A percentile compares a stretch with the other conserved stretches of the same genome.
Evolutionary conservation across 2,797 vertebrate genomes (phyloP).

Genomic region (Mus spretus): DNA sequence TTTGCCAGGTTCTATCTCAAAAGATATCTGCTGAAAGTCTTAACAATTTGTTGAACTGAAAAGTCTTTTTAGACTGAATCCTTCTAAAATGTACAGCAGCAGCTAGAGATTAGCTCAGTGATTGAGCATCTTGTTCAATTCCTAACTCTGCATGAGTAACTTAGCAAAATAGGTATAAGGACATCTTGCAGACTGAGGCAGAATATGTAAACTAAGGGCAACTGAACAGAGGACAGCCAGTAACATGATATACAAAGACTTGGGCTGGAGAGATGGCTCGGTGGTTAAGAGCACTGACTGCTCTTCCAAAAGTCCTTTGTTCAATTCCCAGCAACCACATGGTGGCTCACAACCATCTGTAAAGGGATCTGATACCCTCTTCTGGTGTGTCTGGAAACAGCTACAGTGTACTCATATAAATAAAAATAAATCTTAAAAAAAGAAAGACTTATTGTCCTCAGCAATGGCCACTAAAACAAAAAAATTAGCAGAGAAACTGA

Average conservation of each 20-base stretch:
- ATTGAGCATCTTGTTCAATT: neutral
- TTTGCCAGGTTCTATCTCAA: neutral
- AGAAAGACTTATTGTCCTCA: neutral
- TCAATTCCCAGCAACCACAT: too few relatives aligned
- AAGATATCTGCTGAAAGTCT: neutral
- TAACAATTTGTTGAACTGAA: neutral
- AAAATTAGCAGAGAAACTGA: neutral
- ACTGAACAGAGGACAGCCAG: neutral
- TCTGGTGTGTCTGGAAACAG: too few relatives aligned
- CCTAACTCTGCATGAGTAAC: neutral
- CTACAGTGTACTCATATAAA: too few relatives aligned
- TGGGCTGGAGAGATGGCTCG: too few relatives aligned
- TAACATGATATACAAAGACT: neutral
- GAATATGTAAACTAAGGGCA: neutral
- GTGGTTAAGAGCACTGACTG: too few relatives aligned
- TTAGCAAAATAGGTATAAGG: neutral
- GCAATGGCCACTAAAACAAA: neutral
- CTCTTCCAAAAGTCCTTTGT: too few relatives aligned
- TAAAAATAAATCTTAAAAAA: too few relatives aligned
- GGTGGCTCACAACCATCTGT: too few relatives aligned
- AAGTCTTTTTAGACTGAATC: constrained; percentile 26
- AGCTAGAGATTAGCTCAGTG: neutral
- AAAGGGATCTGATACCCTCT: too few relatives aligned
- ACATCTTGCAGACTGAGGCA: neutral
- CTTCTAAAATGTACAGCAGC: neutral